Base-by-base conservation (phyloP, 92 coral and sea anemone species). In the Nematostella vectensis region DNA sequence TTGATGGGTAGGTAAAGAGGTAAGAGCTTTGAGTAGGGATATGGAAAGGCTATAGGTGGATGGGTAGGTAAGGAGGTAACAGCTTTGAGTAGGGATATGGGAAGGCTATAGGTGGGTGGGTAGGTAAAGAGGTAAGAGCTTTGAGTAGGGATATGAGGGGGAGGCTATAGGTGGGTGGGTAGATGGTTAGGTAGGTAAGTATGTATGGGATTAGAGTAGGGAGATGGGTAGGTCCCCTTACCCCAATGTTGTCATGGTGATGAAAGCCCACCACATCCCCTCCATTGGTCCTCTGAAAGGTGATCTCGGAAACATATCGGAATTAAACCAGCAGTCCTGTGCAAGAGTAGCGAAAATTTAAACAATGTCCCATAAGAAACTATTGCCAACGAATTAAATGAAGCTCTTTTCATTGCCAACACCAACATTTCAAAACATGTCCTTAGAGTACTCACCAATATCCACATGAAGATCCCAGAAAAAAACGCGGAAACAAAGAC, bases 201-300 rank as follows among this genome's bases (percentile, higher is more conserved):
- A n/a, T n/a, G n/a, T n/a, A n/a, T n/a, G n/a, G n/a, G n/a, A n/a
- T n/a, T n/a, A n/a, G n/a, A n/a, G n/a, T n/a, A n/a, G n/a, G n/a
- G n/a, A n/a, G n/a, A n/a, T n/a, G n/a, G 40, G 40, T 6, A 33
- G 15, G 40, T 33, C 15, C 4, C 45, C 83, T 68, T 57, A 88
- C 96, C 96, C 96, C 0, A 88, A 65, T 16, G 96, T 88, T 27
- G 96, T 83, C 81, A 80, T 75, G 62, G 96, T 88, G 17, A 79
- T 75, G 61, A 88, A 83, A 3, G 96, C 87, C 96, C 96, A 88
- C 96, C 96, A 88, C 81, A 88, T 83, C 48, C 96, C 93, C 59
- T 88, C 93, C 23, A 78, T 1, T 8, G 78, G 75, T 29, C 96
- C 96, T 27, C 86, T 60, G 50, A 79, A 48, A 20, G 83, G 89